Conservation (phyloP, 2,113 vertebrate species). For the Pimephales promelas region DNA sequence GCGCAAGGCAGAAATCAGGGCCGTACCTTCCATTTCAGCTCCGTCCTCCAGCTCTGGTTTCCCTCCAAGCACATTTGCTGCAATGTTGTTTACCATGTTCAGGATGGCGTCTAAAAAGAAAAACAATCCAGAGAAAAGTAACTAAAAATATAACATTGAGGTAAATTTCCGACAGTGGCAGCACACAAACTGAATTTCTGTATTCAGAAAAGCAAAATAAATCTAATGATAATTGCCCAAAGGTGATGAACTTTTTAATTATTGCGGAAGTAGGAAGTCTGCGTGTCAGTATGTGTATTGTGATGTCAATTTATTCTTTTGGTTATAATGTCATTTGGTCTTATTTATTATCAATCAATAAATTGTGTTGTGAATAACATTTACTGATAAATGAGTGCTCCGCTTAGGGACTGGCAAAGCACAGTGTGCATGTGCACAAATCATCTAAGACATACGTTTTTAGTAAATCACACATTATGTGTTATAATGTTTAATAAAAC, state of each 20-base stretch:
- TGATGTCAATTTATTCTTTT: background rate
- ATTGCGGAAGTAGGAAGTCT: background rate
- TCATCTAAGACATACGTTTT: no score
- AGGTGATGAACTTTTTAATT: background rate
- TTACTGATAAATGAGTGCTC: no score
- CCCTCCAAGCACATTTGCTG: constrained; percentile 95
- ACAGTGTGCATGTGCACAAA: no score
- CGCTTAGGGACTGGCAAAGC: no score
- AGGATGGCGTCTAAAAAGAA: constrained; percentile 88
- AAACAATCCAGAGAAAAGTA: constrained; percentile 52
- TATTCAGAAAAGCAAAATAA: background rate
- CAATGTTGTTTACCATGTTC: constrained; percentile 98
- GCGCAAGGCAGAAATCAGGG: background rate
- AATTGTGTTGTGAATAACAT: background rate
- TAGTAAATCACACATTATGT: no score
- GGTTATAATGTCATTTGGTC: background rate
- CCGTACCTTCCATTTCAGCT: constrained; percentile 80
- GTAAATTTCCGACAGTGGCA: background rate
- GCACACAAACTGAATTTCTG: background rate
- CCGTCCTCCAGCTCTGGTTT: constrained; percentile 82
- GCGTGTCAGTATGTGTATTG: background rate
- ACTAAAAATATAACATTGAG: background rate
- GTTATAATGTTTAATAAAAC: no score
- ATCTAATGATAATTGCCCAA: background rate
- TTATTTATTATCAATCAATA: background rate